Conservation (phyloP, 2,888 invertebrate genomes). For the Meteorus colon region DNA sequence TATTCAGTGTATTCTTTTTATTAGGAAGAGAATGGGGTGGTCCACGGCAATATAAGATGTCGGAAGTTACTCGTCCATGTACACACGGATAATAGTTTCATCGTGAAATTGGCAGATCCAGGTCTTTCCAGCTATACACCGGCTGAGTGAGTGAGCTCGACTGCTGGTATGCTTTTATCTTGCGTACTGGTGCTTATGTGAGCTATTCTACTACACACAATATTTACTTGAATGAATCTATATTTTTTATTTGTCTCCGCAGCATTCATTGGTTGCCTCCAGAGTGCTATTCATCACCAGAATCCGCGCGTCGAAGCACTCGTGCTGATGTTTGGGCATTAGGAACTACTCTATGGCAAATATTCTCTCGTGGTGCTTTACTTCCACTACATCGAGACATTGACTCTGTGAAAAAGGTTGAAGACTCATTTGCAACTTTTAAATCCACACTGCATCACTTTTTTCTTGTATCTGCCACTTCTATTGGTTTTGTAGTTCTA, state of each 20-base stretch:
- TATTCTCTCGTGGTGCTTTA: constrained; percentile 85
- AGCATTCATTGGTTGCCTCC: constrained; percentile 94
- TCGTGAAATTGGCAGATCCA: constrained; percentile 89
- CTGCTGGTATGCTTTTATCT: constrained; percentile 10
- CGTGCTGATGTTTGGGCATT: constrained; percentile 93
- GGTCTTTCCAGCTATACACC: constrained; percentile 76
- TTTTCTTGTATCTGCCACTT: not conserved
- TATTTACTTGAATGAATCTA: not conserved
- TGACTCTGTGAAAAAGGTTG: constrained; percentile 70
- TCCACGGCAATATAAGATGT: constrained; percentile 91
- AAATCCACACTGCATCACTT: not conserved
- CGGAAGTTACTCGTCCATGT: constrained; percentile 86
- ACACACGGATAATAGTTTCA: constrained; percentile 81
- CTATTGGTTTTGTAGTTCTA: constrained; percentile 76
- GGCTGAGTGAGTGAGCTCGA: constrained; percentile 77
- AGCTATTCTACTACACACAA: not conserved
- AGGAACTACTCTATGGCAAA: constrained; percentile 94
- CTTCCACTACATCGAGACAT: constrained; percentile 68
- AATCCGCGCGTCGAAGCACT: constrained; percentile 79
- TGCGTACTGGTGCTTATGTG: not conserved
- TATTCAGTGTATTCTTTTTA: constrained; percentile 24
- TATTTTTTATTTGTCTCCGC: constrained; percentile 48
- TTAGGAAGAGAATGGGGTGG: constrained; percentile 85
- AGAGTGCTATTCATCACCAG: constrained; percentile 84
- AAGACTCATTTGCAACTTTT: not conserved